Percentiles rank a stretch among this genome's conserved stretches.
Conservation (phyloP, 2,797 vertebrate genomes). For the Podargus strigoides region DNA sequence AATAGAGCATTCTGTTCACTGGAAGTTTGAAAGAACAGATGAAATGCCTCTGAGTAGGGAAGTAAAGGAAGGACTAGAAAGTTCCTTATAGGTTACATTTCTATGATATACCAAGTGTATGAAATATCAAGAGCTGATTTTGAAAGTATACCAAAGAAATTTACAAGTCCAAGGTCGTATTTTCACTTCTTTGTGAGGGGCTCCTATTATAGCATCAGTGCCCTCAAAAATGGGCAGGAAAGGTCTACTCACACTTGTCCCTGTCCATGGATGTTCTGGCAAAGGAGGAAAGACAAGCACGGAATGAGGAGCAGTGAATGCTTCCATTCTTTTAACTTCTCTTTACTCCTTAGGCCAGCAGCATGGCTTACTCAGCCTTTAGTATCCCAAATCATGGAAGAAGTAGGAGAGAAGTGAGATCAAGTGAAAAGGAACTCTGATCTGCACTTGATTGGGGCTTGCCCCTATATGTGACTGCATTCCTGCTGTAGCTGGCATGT, state of each 20-base stretch:
- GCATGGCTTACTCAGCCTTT: not conserved
- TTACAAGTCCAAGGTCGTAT: not conserved
- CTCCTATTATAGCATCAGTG: not conserved
- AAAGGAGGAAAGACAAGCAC: not conserved
- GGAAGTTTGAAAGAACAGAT: not conserved
- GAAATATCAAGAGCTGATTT: not conserved
- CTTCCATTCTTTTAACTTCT: not conserved
- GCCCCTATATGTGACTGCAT: not conserved
- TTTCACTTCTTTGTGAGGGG: not conserved
- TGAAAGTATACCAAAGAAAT: not conserved
- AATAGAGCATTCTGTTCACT: not conserved
- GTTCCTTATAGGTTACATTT: not conserved
- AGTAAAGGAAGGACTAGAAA: not conserved
- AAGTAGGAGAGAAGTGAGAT: not conserved
- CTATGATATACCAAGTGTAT: not conserved
- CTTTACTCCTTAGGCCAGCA: not conserved
- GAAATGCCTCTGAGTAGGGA: not conserved
- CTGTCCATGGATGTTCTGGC: not conserved
- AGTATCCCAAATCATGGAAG: not conserved
- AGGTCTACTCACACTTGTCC: not conserved
- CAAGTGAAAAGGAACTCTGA: not conserved
- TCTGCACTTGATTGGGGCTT: not conserved
- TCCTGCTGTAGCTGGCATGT: not conserved
- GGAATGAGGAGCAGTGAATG: not conserved
- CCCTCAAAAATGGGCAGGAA: not conserved